Evolutionary conservation across 53 echinoderm and acorn worm genomes (phyloP).

Genomic region (Antedon mediterranea): DNA sequence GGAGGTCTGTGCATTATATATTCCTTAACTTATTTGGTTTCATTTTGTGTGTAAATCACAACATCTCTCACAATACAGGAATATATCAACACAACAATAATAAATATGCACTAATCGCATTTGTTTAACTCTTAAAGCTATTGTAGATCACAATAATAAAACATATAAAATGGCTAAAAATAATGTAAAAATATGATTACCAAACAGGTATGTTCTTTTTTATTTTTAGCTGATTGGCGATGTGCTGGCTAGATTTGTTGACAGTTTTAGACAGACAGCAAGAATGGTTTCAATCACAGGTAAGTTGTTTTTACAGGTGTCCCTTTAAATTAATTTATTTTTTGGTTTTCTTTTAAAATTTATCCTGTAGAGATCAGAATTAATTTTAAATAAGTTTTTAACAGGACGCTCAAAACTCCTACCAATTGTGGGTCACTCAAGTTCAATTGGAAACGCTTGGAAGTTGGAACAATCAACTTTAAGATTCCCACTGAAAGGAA

Average conservation of each 20-base stretch:
- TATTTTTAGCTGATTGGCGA: slow-evolving; percentile 44
- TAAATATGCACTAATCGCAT: too few relatives aligned
- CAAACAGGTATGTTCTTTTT: neutral
- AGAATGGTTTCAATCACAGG: slow-evolving; percentile 75
- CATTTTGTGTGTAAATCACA: too few relatives aligned
- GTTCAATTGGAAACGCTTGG: slow-evolving; percentile 80
- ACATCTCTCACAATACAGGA: too few relatives aligned
- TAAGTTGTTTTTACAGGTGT: slow-evolving; percentile 1
- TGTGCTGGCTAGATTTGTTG: slow-evolving; percentile 66
- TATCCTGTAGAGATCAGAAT: neutral
- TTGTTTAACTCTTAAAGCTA: too few relatives aligned
- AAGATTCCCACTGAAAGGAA: slow-evolving; percentile 65
- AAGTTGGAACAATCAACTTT: slow-evolving; percentile 65
- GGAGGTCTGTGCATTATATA: too few relatives aligned
- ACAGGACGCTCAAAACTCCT: slow-evolving; percentile 55
- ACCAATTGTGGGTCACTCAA: slow-evolving; percentile 83
- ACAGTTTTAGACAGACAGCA: slow-evolving; percentile 76
- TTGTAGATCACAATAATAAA: too few relatives aligned
- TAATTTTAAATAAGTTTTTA: neutral
- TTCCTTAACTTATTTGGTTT: too few relatives aligned
- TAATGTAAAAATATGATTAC: too few relatives aligned
- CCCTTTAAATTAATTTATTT: too few relatives aligned
- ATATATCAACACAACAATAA: too few relatives aligned
- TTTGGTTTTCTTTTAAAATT: too few relatives aligned
- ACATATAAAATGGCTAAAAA: too few relatives aligned